Conservation (phyloP, 2,888 invertebrate species). For the Formica aserva region DNA sequence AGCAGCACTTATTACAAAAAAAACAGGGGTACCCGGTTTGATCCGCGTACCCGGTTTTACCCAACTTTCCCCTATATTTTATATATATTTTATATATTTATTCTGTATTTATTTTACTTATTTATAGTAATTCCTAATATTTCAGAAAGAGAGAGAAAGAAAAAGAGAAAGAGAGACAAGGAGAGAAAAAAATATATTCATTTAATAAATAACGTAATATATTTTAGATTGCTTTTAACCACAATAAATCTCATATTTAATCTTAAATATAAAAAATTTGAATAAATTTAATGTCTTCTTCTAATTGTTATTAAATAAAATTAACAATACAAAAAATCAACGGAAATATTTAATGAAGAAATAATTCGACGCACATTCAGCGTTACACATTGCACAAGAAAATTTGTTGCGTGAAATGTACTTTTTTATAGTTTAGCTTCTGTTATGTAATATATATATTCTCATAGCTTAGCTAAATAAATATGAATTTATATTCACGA, state of each 20-base stretch:
- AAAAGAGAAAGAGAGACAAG: too few relatives aligned
- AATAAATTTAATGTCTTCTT: background rate
- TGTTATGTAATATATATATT: conserved; percentile 11
- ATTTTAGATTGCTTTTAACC: background rate
- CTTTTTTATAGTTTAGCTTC: conserved; percentile 11
- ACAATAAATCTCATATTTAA: background rate
- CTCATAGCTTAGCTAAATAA: conserved; percentile 4
- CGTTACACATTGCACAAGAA: background rate
- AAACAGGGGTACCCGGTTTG: too few relatives aligned
- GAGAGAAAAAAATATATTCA: background rate
- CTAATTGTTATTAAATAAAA: background rate
- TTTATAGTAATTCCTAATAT: background rate
- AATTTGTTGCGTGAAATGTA: conserved; percentile 22
- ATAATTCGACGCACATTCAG: conserved; percentile 41
- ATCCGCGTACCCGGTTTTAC: too few relatives aligned
- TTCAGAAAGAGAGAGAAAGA: background rate
- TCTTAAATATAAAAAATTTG: background rate
- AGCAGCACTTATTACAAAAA: too few relatives aligned
- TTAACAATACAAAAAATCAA: background rate
- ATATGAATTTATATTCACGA: conserved; percentile 17
- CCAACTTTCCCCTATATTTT: too few relatives aligned
- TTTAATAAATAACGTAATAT: background rate
- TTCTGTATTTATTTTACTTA: too few relatives aligned
- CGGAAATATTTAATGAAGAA: conserved; percentile 36
- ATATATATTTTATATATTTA: too few relatives aligned